A percentile compares a stretch with the other conserved stretches of the same genome.
Conservation (phyloP, 2,113 vertebrate species). For the Pantherophis guttatus region DNA sequence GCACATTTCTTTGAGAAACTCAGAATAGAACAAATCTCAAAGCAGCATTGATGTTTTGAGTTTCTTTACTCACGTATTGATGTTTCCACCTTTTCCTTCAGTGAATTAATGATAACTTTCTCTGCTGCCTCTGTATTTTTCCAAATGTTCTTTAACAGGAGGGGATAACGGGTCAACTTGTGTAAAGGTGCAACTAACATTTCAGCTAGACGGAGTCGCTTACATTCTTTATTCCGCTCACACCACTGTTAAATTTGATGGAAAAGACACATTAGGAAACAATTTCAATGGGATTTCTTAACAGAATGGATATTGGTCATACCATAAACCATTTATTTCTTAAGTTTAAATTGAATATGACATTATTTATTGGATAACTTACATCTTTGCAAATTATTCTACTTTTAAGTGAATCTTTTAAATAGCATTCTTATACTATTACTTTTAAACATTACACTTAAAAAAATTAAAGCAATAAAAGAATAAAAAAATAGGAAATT, state of each 20-base stretch:
- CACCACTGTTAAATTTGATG: constrained; percentile 78
- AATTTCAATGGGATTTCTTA: background rate
- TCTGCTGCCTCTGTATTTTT: constrained; percentile 69
- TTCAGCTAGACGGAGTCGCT: constrained; percentile 79
- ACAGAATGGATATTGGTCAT: background rate
- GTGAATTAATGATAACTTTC: constrained; percentile 66
- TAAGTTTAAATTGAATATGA: background rate
- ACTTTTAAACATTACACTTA: background rate
- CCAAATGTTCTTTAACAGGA: constrained; percentile 85
- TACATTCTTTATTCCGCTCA: constrained; percentile 80
- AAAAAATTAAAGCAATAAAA: background rate
- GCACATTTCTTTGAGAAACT: background rate
- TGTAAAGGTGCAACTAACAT: constrained; percentile 84
- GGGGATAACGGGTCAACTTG: constrained; percentile 80
- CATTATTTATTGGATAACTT: background rate
- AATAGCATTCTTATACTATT: background rate
- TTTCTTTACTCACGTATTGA: constrained; percentile 79
- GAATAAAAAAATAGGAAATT: background rate
- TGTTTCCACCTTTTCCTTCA: constrained; percentile 84
- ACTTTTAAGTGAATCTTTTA: background rate
- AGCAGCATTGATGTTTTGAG: background rate
- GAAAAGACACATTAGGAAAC: background rate
- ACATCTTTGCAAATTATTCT: background rate
- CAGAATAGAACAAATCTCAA: background rate
- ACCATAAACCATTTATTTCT: background rate